Conservation (phyloP, 2,113 vertebrate species). For the Sterna hirundo region DNA sequence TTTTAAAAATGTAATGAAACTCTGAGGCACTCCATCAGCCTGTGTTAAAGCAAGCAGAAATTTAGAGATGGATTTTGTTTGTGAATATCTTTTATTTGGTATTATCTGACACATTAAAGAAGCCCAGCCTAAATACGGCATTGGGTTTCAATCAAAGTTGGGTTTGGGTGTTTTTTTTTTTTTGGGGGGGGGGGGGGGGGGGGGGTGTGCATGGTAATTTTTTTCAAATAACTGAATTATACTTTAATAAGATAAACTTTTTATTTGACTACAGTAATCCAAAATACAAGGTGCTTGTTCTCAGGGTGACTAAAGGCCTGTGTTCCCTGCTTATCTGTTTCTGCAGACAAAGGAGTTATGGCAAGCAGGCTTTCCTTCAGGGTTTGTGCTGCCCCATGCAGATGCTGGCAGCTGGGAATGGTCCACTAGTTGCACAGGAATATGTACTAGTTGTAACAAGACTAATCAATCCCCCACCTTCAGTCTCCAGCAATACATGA, state of each 20-base stretch:
- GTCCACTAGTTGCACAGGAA: neutral
- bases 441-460: neutral
- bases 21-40: neutral
- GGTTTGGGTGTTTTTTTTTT: neutral
- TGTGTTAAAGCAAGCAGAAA: neutral
- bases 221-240: neutral
- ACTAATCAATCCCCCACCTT: neutral
- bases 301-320: neutral
- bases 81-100: neutral
- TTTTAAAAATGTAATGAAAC: slow-evolving; percentile 18
- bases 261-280: neutral
- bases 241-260: neutral
- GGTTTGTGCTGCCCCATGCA: neutral
- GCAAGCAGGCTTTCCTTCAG: neutral
- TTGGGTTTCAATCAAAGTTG: neutral
- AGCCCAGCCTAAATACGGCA: neutral
- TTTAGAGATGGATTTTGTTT: neutral
- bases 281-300: neutral
- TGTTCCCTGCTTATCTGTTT: neutral
- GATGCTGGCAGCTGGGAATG: neutral
- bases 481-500: neutral
- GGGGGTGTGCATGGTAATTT: rapidly evolving
- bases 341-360: neutral
- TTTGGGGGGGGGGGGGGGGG: no score
- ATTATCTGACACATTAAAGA: neutral